Base-by-base conservation (phyloP, 2,797 vertebrate genomes). In the Thaleichthys pacificus region DNA sequence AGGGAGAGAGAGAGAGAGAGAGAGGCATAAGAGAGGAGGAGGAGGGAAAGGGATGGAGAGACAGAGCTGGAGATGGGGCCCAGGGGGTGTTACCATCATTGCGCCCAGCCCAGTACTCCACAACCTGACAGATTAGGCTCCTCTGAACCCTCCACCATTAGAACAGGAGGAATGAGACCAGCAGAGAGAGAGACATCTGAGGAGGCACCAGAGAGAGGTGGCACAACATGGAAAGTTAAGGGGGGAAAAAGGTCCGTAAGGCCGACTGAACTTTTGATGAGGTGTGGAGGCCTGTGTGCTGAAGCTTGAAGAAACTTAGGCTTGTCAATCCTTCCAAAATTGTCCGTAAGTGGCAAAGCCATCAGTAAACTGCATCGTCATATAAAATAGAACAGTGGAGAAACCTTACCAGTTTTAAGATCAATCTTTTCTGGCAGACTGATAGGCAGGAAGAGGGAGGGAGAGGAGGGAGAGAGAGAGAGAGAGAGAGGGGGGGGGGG, bases 61-160 rank as follows among this genome's bases (percentile, higher is more conserved):
- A 26, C 26, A 26, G 26, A 26, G 26, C 26, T 26, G 26, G 26
- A 26, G 2, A 26, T 26, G 26, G 51, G 54, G 58, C 69, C 77
- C 61, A 15, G 24, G 49, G 38, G 61, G 60, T 66, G 5, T 7
- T 24, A 49, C 58, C 28, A 35, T 51, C 57, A 28, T 24, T 70
- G 80, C 26, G 63, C 72, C 80, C 75, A 79, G 85, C 49, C 84
- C 81, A 80, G 77, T 77, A 61, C 84, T 81, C 82, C 74, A 75
- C 83, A 79, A 78, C 77, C 80, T 91, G 91, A 91, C 85, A 85
- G 88, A 90, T 91, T 87, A 85, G 77, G 85, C 88, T 85, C 83
- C 83, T 74, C 76, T 58, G 69, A 90, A 80, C 79, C 69, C 82
- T 84, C 74, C 75, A 75, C 74, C 70, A 77, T 30, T 30, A 30